Evolutionary conservation across 2,888 invertebrate genomes (phyloP).

Genomic region (Elysia crispata): DNA sequence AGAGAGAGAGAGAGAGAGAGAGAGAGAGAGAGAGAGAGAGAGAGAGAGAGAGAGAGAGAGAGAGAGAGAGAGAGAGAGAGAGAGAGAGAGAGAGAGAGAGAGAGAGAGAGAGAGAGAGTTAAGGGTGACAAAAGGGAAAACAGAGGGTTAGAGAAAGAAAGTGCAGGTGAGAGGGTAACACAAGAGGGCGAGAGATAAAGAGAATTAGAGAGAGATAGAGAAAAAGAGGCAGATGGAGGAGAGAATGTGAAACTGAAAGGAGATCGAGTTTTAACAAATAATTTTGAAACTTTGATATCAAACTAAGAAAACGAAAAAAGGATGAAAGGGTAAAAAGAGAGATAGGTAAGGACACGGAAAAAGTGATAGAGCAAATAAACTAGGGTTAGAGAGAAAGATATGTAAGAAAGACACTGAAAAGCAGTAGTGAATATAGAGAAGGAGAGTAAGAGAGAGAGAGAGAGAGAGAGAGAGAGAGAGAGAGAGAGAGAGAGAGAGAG

Average conservation of each 20-base stretch:
- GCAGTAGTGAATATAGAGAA: background rate
- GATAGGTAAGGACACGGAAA: too few species aligned
- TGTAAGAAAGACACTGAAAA: constrained; percentile 6
- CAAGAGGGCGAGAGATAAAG: background rate
- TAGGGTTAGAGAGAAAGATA: background rate
- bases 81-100: background rate
- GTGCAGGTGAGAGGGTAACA: background rate
- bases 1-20: constrained; percentile 1
- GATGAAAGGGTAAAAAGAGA: background rate
- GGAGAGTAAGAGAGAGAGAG: background rate
- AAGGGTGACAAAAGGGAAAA: constrained; percentile 1
- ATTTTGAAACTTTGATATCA: too few species aligned
- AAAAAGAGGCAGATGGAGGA: background rate
- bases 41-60: background rate
- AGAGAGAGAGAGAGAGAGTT: constrained; percentile 15
- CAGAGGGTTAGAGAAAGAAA: constrained; percentile 19
- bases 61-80: too few species aligned
- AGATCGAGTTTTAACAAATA: too few species aligned
- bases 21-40: constrained; percentile 1
- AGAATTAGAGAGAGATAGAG: background rate
- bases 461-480: background rate
- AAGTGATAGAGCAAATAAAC: background rate
- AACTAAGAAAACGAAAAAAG: too few species aligned
- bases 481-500: constrained; percentile 3
- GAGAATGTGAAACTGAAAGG: constrained; percentile 24